Evolutionary conservation across 1,140 invertebrate genomes (phyloP).

Genomic region (Ooceraea biroi): DNA sequence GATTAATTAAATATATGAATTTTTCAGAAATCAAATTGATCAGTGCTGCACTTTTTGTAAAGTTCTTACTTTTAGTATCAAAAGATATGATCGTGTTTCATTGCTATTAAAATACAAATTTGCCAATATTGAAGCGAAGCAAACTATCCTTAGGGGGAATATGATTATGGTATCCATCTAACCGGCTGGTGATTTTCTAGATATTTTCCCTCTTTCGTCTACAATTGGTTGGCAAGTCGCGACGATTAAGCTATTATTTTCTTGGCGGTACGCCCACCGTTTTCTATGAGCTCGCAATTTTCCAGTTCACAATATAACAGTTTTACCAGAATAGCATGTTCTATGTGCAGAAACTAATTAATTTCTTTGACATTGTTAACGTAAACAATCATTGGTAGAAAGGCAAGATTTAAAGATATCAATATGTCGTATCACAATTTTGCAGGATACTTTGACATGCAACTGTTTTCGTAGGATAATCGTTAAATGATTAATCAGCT

Average conservation of each 20-base stretch:
- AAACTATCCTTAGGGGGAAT: neutral
- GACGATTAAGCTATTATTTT: constrained; percentile 48
- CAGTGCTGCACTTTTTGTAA: too few relatives aligned
- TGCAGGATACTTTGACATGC: neutral
- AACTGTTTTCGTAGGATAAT: constrained; percentile 1
- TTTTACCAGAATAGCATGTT: neutral
- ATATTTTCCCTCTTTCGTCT: constrained; percentile 37
- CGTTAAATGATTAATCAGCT: neutral
- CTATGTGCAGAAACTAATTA: neutral
- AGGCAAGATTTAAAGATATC: neutral
- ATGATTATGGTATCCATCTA: neutral
- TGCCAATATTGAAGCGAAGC: neutral
- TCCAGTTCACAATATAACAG: constrained; percentile 16
- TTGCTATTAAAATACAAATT: neutral
- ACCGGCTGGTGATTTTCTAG: neutral
- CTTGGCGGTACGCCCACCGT: constrained; percentile 15
- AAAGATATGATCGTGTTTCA: too few relatives aligned
- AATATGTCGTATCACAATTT: neutral
- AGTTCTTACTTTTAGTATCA: too few relatives aligned
- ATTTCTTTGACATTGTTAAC: constrained; percentile 23
- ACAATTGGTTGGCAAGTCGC: constrained; percentile 34
- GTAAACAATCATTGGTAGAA: neutral
- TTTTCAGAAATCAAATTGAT: too few relatives aligned
- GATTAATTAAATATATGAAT: too few relatives aligned
- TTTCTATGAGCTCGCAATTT: constrained; percentile 28